These are phyloP conservation scores for Formicarius rufipectus DNA, from an alignment of 2,113 vertebrate genomes.

Conservation along the genomic window DNA sequence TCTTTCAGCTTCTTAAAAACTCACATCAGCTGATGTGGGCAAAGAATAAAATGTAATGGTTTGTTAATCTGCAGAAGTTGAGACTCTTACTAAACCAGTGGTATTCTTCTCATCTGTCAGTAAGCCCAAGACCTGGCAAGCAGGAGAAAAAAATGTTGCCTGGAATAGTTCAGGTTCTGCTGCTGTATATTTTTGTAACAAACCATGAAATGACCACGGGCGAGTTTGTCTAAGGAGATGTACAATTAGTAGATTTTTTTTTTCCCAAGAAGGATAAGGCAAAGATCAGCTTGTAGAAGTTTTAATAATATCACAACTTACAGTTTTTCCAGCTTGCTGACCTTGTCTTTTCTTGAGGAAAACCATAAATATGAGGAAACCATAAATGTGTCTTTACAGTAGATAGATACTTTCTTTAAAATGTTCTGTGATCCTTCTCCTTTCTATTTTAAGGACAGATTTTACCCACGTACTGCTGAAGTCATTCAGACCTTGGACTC, in stretches of 20 bases:
- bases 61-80: not conserved
- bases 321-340: not conserved
- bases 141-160: not conserved
- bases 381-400: slow-evolving; percentile 18
- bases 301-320: not conserved
- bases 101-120: slow-evolving; percentile 40
- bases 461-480: slow-evolving; percentile 31
- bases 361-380: slow-evolving; percentile 44
- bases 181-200: not conserved
- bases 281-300: not conserved
- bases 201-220: slow-evolving; percentile 1
- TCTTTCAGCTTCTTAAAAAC: not conserved
- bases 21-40: slow-evolving; percentile 2
- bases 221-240: not conserved
- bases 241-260: slow-evolving; percentile 14
- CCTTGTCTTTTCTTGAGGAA: slow-evolving; percentile 28
- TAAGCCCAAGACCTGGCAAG: slow-evolving; percentile 33
- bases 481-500: slow-evolving; percentile 42
- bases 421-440: not conserved
- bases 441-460: slow-evolving; percentile 54
- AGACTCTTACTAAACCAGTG: not conserved
- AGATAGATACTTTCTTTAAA: slow-evolving; percentile 19
- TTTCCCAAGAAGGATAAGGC: not conserved
- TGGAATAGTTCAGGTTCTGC: slow-evolving; percentile 39
- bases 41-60: slow-evolving; percentile 8